These are phyloP conservation scores for Pseudococcus jackbeardsleyi DNA, from an alignment of 2,888 invertebrate species.

Conservation along the genomic window DNA sequence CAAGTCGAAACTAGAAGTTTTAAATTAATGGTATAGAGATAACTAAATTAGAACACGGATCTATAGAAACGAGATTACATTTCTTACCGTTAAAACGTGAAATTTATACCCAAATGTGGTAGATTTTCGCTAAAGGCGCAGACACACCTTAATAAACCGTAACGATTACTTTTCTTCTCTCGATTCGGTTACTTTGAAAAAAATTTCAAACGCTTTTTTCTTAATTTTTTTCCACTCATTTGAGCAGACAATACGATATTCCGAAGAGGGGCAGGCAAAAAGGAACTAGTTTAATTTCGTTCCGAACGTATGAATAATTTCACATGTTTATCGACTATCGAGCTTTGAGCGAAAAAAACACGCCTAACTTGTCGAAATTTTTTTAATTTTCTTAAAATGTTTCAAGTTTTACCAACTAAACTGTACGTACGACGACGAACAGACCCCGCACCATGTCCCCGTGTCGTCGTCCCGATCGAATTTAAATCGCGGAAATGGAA, in stretches of 20 bases:
- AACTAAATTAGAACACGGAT: conserved; percentile 62
- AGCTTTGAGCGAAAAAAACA: conserved; percentile 9
- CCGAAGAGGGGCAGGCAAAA: neutral
- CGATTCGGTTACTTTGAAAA: neutral
- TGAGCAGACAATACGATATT: neutral
- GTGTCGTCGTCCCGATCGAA: neutral
- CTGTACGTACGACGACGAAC: neutral
- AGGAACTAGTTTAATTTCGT: conserved; percentile 32
- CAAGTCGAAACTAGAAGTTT: conserved; percentile 49
- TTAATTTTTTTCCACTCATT: conserved; percentile 26
- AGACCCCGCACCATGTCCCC: neutral
- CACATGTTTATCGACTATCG: neutral
- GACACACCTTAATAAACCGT: conserved; percentile 55
- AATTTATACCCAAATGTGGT: conserved; percentile 61
- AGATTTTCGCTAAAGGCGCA: conserved; percentile 59
- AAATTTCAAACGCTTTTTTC: conserved; percentile 35
- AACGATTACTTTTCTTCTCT: conserved; percentile 24
- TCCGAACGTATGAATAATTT: neutral
- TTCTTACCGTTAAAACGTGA: conserved; percentile 59
- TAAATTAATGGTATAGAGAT: conserved; percentile 57
- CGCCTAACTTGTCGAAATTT: neutral
- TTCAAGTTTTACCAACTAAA: conserved; percentile 5
- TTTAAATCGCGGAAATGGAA: conserved; percentile 40
- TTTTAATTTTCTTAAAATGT: conserved; percentile 32
- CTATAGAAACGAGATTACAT: conserved; percentile 57